A percentile compares a stretch with the other conserved stretches of the same genome.
phyloP scores from a whole-genome alignment of 1,140 invertebrate genomes.

The Cydia strobilella region DNA sequence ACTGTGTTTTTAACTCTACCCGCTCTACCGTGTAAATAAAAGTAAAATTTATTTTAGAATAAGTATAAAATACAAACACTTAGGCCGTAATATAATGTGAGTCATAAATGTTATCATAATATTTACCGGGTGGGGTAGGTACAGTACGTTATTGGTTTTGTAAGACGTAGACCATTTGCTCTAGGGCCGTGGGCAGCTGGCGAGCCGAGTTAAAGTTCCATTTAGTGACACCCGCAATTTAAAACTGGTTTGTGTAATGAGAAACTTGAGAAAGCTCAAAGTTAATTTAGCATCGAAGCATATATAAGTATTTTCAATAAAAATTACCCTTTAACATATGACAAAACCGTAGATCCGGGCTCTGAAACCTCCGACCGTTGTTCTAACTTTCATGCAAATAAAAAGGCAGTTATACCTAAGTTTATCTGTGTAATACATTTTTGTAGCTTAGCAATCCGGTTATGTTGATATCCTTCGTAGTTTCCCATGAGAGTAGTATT shows the following conservation, averaged over 20 bases:
- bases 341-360: neutral
- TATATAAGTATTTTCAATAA: no score
- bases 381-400: neutral
- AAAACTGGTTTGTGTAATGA: conserved; percentile 12
- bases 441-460: neutral
- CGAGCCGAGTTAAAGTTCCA: neutral
- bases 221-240: conserved; percentile 20
- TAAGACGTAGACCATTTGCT: conserved; percentile 10
- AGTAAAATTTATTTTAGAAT: neutral
- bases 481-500: neutral
- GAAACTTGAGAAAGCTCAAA: conserved; percentile 14
- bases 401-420: neutral
- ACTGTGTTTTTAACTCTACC: no score
- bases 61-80: conserved; percentile 19
- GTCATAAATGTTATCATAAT: conserved; percentile 21
- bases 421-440: neutral
- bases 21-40: conserved; percentile 1
- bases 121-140: conserved; percentile 17
- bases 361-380: neutral
- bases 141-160: conserved; percentile 13
- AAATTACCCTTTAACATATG: neutral
- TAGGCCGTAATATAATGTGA: neutral
- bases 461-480: neutral
- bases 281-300: neutral
- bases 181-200: neutral